Percentiles rank a stretch among this genome's conserved stretches.
Evolutionary conservation across 2,797 vertebrate species (phyloP).

Genomic region (Morus bassanus): DNA sequence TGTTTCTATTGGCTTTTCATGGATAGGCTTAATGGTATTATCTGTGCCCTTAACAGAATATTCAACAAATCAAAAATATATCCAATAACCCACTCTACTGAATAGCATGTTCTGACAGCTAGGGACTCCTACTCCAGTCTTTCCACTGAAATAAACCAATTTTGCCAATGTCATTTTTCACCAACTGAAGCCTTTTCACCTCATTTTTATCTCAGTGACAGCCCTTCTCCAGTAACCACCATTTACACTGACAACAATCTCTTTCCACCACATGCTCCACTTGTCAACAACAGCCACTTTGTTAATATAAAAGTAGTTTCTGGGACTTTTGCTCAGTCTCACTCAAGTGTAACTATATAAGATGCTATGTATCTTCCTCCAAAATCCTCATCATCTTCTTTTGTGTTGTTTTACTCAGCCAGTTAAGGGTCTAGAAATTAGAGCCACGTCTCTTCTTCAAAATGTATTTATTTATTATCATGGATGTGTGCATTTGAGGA

Average conservation of each 20-base stretch:
- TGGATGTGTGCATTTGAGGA: neutral
- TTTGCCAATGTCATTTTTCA: conserved; percentile 55
- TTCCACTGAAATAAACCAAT: conserved; percentile 31
- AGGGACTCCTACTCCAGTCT: neutral
- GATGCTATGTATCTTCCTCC: neutral
- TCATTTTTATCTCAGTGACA: conserved; percentile 57
- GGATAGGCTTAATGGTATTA: neutral
- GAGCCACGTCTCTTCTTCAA: neutral
- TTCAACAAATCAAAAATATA: neutral
- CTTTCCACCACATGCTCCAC: conserved; percentile 53
- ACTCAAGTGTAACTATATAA: neutral
- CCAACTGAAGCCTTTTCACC: conserved; percentile 45
- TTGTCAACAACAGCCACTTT: conserved; percentile 40
- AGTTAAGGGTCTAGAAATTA: neutral
- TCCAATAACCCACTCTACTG: neutral
- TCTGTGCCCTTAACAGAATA: neutral
- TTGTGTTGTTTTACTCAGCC: neutral
- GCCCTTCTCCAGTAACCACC: conserved; percentile 43
- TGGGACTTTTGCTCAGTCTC: conserved; percentile 4
- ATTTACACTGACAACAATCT: conserved; percentile 48
- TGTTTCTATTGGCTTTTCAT: neutral
- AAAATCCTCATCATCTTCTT: neutral
- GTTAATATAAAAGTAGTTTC: conserved; percentile 26
- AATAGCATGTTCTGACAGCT: conserved; percentile 28
- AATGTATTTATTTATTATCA: neutral